phyloP scores from a whole-genome alignment of 2,113 vertebrate species.

The Alligator mississippiensis region DNA sequence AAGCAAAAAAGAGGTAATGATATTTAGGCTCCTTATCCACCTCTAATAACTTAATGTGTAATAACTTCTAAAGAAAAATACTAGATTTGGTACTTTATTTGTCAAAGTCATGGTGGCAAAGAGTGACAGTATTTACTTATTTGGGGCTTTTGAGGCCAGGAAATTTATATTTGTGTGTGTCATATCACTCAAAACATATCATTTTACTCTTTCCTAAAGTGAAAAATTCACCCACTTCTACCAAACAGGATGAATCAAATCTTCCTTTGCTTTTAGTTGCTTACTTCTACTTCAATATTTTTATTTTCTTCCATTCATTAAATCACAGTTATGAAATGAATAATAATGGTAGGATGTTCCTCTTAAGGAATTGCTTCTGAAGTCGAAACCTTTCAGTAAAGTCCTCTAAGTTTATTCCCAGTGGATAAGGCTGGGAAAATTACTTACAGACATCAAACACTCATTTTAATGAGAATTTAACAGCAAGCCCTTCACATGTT shows the following conservation, averaged over 20 bases:
- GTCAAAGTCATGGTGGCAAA: background rate
- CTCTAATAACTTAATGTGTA: background rate
- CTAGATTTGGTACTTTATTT: background rate
- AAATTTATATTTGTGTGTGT: background rate
- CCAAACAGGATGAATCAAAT: background rate
- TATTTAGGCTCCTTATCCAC: background rate
- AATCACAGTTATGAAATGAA: background rate
- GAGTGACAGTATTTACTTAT: background rate
- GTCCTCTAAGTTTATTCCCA: conserved; percentile 12
- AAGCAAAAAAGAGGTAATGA: background rate
- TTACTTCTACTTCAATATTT: background rate
- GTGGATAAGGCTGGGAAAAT: conserved; percentile 38
- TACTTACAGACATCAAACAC: conserved; percentile 53
- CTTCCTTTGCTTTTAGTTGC: background rate
- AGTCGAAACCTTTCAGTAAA: conserved; percentile 24
- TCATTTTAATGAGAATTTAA: conserved; percentile 54
- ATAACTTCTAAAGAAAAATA: background rate
- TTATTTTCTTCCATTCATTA: background rate
- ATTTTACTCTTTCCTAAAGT: background rate
- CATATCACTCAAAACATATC: background rate
- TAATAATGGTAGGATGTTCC: background rate
- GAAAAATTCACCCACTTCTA: background rate
- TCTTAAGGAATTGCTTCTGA: conserved; percentile 10
- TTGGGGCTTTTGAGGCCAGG: background rate
- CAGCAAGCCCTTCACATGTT: background rate